A percentile compares a stretch with the other conserved stretches of the same genome.
phyloP scores from a whole-genome alignment of 2,797 vertebrate species.

The Paguma larvata region DNA sequence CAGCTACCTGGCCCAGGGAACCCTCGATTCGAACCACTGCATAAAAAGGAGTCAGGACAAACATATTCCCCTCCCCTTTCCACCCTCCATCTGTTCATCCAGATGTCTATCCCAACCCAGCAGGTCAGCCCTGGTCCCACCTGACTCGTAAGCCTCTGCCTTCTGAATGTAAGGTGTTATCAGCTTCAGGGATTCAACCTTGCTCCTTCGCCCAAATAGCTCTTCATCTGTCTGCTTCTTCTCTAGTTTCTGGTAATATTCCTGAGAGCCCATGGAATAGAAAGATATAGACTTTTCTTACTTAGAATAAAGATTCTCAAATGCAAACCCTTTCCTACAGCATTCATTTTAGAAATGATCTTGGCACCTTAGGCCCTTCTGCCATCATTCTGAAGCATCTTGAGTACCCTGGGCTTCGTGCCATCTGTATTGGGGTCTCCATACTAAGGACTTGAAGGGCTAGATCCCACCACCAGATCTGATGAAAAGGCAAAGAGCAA shows the following conservation, averaged over 20 bases:
- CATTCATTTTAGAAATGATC: neutral
- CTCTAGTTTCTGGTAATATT: conserved; percentile 94
- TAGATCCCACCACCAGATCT: neutral
- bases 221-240: conserved; percentile 93
- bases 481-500: neutral
- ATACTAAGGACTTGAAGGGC: neutral
- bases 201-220: conserved; percentile 90
- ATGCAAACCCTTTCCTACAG: neutral
- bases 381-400: neutral
- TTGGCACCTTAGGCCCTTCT: neutral
- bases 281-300: neutral
- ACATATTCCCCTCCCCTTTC: fast-evolving
- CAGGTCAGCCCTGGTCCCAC: conserved; percentile 84
- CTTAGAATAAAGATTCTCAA: conserved; percentile 10
- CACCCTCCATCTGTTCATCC: fast-evolving
- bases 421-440: neutral
- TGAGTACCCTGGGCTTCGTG: neutral
- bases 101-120: neutral
- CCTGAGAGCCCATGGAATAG: conserved; percentile 85
- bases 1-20: conserved; percentile 96
- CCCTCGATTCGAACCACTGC: conserved; percentile 97
- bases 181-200: conserved; percentile 93
- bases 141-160: conserved; percentile 93
- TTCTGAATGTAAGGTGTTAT: conserved; percentile 96
- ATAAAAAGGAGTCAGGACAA: neutral